Base-by-base conservation (phyloP, 2,888 invertebrate species). In the Drosophila histrio region DNA sequence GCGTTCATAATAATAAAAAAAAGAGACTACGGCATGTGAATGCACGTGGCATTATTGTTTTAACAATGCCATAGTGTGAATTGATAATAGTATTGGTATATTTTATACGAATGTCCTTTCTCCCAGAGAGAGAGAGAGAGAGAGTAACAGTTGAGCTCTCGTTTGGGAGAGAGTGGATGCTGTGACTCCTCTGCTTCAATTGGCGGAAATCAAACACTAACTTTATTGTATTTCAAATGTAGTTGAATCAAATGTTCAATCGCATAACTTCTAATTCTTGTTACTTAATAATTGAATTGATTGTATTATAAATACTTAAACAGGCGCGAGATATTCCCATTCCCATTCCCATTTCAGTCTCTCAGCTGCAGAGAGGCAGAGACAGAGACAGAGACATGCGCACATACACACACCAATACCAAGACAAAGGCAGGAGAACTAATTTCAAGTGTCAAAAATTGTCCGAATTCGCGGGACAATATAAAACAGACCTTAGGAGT, bases 41-140 rank as follows among this genome's bases (percentile, higher is more conserved):
- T 53, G 53, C 53, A 53, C 53, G 53, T 53, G 53, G 53, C 39
- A 41, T 53, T 39, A 53, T 53, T 53, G 53, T 53, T 39, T 53
- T 22, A 53, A 39, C 53, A 53, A 38, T n/a, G 9, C 22, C 47
- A 32, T 49, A 38, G 17, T 34, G 22, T 15, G 15, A 22, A 22
- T 15, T 32, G 32, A 13, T 32, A 19, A 19, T 49, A 34, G 47
- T 22, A 34, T 21, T 22, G 32, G 47, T 47, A 47, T 9, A 28
- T 38, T 50, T 26, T 17, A 13, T 19, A 19, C 36, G 9, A 8
- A 38, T n/a, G 26, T 28, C 28, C 26, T 26, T 38, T 19, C 50
- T 52, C 50, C 19, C 19, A 52, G 50, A 52, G n/a, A n/a, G n/a
- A n/a, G n/a, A n/a, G n/a, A n/a, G n/a, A n/a, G n/a, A n/a, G n/a